Evolutionary conservation across 1,140 invertebrate species (phyloP), one percentile per base, ranked within the genome.

Genomic region (Carposina sasakii): DNA sequence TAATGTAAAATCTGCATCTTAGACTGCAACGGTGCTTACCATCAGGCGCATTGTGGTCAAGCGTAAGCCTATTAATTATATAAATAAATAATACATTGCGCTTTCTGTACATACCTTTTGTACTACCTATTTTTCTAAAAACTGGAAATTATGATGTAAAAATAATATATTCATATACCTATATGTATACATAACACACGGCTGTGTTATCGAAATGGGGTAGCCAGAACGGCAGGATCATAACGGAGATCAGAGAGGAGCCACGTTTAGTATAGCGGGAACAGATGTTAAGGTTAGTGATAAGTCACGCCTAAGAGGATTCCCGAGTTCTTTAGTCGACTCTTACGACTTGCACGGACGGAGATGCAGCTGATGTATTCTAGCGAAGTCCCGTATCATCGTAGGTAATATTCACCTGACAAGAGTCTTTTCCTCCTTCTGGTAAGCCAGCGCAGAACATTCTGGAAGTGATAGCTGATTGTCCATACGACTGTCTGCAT

Each of bases 401-500:
- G 67, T 76, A 33, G n/a, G 10, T 28, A 45, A 33, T 6, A 42
- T 21, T 24, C 46, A 81, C 84, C 73, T 87, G 86, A 61, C 87
- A 88, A 22, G 87, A 74, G 69, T 88, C 87, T 57, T 85, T 86
- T 6, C 84, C 85, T 4, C 82, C 84, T 52, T 77, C 71, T 15
- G 70, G 61, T 5, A 67, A 56, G 16, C 79, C 77, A n/a, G 87
- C 88, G 41, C 88, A 89, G 16, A 88, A 67, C 88, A 89, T 89
- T 23, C 81, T 85, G 0, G 57, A 47, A 6, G 54, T 65, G 46
- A 85, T 28, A 40, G 63, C 31, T 57, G 19, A 42, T 15, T 24
- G 46, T 16, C 36, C 34, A 36, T 67, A 70, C 0, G 54, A 40
- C 36, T 50, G 43, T 17, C 54, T 54, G 39, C 76, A 81, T 0